A percentile compares a stretch with the other conserved stretches of the same genome.
Conservation (phyloP, 2,113 vertebrate species). For the Alligator mississippiensis region DNA sequence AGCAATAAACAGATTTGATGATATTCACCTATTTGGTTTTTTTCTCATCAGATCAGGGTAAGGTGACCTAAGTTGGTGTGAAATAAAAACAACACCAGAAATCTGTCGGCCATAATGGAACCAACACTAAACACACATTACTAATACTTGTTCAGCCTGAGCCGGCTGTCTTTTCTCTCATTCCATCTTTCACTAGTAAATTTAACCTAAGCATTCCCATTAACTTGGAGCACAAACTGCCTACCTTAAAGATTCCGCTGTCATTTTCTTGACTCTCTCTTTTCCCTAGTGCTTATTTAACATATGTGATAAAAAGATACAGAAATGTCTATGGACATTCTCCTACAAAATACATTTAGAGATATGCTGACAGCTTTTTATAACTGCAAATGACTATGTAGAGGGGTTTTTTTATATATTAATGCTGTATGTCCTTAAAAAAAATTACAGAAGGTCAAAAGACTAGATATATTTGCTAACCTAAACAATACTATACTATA, state of each 20-base stretch:
- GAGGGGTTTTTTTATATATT: not conserved
- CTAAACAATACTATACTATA: not conserved
- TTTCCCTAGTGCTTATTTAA: not conserved
- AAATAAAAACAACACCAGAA: not conserved
- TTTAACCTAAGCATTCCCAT: not conserved
- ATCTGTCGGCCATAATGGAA: not conserved
- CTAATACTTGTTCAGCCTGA: not conserved
- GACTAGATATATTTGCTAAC: not conserved
- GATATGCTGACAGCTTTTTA: not conserved
- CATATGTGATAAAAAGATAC: not conserved
- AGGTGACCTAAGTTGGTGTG: not conserved
- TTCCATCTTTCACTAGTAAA: not conserved
- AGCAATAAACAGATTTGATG: not conserved
- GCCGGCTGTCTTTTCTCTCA: not conserved
- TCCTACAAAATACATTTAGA: not conserved
- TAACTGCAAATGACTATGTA: not conserved
- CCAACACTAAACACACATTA: not conserved
- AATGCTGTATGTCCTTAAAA: not conserved
- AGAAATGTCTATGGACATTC: not conserved
- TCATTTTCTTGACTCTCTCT: not conserved
- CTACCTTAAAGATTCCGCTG: not conserved
- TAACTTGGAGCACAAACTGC: not conserved
- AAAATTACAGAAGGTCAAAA: not conserved
- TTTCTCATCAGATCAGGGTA: rapidly evolving
- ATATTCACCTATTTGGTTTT: not conserved